Percentiles rank a stretch among this genome's conserved stretches.
Evolutionary conservation across 2,113 vertebrate genomes (phyloP).

Genomic region (Typhlomys cinereus): DNA sequence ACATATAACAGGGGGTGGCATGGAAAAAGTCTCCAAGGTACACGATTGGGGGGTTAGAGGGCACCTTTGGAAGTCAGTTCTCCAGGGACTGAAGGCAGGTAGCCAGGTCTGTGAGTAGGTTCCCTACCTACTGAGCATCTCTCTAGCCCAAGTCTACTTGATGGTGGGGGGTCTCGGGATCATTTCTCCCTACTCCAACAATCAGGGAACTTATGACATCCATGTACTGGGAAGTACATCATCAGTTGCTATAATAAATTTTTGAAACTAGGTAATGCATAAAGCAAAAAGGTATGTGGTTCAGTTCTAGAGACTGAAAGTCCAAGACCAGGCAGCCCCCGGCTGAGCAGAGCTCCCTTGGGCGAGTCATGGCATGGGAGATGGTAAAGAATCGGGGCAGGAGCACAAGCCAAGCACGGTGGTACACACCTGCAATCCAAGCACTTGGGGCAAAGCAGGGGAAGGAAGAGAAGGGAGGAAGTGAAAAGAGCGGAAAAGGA

Average conservation of each 20-base stretch:
- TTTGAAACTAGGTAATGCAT: background rate
- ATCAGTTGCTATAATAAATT: background rate
- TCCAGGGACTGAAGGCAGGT: no score
- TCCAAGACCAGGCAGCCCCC: background rate
- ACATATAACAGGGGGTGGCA: background rate
- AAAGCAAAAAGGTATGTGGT: background rate
- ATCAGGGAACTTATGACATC: background rate
- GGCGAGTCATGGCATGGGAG: background rate
- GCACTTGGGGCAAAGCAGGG: no score
- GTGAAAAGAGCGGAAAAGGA: background rate
- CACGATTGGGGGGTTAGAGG: no score
- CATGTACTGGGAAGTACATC: background rate
- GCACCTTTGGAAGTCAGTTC: no score
- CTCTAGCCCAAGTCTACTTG: background rate
- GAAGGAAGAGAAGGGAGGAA: background rate
- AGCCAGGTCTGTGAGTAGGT: no score
- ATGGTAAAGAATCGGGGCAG: no score
- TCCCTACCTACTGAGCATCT: no score
- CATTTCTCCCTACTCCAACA: background rate
- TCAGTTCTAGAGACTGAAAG: background rate
- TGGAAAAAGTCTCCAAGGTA: background rate
- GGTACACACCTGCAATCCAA: no score
- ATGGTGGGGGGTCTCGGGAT: background rate
- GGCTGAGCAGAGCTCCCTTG: background rate
- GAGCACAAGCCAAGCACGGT: fast-evolving